Evolutionary conservation across 2,797 vertebrate genomes (phyloP), one percentile per base, ranked within the genome.

Genomic region (Sciaenops ocellatus): DNA sequence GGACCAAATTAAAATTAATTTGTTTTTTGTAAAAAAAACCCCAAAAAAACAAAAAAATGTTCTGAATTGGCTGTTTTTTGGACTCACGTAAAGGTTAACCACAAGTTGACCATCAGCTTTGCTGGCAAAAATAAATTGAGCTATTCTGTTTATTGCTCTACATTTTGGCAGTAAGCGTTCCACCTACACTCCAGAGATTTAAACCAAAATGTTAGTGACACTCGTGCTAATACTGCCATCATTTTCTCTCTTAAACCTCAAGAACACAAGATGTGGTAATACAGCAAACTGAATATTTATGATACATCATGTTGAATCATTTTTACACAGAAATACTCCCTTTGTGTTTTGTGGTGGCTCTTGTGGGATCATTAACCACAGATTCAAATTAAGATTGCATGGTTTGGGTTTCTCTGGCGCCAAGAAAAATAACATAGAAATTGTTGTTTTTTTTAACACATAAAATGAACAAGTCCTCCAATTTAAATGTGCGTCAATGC

Each of bases 1-100:
- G 30, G 22, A 77, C 44, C 54, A 69, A 77, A 87, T 75, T 62
- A 62, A 64, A 75, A 80, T 86, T 0, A 46, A 80, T 81, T 48
- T 30, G 12, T 65, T 63, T 41, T 61, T 50, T 65, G 66, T 22
- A 15, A 42, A 50, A 63, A 55, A 11, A 17, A 20, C 41, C 20
- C 15, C n/a, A n/a, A 17, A 38, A 7, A 64, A 20, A 44, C 18
- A 47, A 24, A 50, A 66, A 67, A 69, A 48, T 22, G 1, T 18
- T 55, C 20, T 48, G 15, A 1, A 1, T 15, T 12, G 11, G 30
- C 24, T 51, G 22, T 38, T 50, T 50, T 73, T 61, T 16, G n/a
- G 13, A 12, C 13, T 47, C 24, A 5, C 1, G 0, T 11, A 28
- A 26, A 68, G 44, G 12, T 41, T 41, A 17, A 70, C 44, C 26